Conservation (phyloP, 2,113 vertebrate species). For the Tragelaphus buxtoni region DNA sequence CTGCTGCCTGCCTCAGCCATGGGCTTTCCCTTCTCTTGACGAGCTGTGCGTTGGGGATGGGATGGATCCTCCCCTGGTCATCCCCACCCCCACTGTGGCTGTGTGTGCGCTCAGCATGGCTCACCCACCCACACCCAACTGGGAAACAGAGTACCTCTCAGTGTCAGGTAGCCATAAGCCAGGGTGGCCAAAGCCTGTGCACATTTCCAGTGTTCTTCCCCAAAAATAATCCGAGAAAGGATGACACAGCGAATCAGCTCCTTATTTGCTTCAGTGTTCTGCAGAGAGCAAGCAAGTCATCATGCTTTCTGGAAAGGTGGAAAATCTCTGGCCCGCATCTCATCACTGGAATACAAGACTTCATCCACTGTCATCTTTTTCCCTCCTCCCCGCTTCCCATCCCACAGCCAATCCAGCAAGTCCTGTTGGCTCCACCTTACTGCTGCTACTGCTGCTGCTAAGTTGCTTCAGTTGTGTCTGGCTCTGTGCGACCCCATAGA, state of each 20-base stretch:
- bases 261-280: slow-evolving; percentile 63
- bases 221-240: slow-evolving; percentile 70
- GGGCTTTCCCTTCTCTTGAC: not conserved
- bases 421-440: not conserved
- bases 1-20: not conserved
- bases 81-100: not conserved
- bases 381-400: not conserved
- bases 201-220: slow-evolving; percentile 70
- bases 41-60: not conserved
- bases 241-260: slow-evolving; percentile 71
- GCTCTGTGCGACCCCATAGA: too few species aligned
- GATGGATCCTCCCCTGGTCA: not conserved
- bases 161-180: slow-evolving; percentile 69
- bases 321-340: not conserved
- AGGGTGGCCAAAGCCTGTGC: slow-evolving; percentile 69
- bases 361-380: not conserved
- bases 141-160: slow-evolving; percentile 62
- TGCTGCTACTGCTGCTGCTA: not conserved
- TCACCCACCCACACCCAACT: not conserved
- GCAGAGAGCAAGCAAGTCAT: not conserved
- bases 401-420: not conserved
- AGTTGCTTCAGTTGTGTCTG: too few species aligned
- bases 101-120: not conserved
- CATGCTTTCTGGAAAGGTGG: not conserved
- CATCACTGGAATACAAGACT: not conserved